A percentile compares a stretch with the other conserved stretches of the same genome.
Evolutionary conservation across 2,888 invertebrate genomes (phyloP).

Genomic region (Frankliniella fusca): DNA sequence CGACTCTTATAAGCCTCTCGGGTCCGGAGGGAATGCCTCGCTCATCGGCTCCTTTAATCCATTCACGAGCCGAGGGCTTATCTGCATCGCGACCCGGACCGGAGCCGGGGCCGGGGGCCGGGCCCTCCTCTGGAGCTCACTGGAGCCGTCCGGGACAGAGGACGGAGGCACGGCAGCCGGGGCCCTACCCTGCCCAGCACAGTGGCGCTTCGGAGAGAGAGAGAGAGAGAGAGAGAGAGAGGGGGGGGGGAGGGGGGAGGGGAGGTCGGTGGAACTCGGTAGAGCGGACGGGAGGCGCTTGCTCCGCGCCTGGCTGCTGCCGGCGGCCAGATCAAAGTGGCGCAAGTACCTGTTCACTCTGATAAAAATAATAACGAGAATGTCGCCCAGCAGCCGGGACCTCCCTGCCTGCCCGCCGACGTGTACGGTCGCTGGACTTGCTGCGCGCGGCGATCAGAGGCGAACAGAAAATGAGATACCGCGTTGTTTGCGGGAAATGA

Average conservation of each 20-base stretch:
- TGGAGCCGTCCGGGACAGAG: background rate
- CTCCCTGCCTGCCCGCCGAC: background rate
- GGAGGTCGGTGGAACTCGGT: slow-evolving; percentile 16
- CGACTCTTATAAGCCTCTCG: background rate
- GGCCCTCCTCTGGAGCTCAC: background rate
- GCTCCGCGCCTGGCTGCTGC: background rate
- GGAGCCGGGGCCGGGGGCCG: background rate
- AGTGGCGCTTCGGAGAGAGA: background rate
- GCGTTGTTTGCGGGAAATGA: background rate
- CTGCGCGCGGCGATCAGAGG: background rate
- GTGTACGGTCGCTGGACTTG: background rate
- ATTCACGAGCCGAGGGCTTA: background rate
- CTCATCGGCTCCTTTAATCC: background rate
- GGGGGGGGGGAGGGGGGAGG: background rate
- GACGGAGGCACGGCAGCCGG: background rate
- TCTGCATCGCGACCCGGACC: background rate
- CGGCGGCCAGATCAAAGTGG: slow-evolving; percentile 5
- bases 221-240: background rate
- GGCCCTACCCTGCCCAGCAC: background rate
- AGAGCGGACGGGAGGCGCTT: background rate
- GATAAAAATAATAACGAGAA: background rate
- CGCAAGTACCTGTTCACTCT: background rate
- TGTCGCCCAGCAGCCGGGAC: too few relatives aligned
- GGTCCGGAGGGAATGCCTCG: background rate
- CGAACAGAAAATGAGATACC: background rate